Base-by-base conservation (phyloP, 2,113 vertebrate species). In the Pogonocichla stellata region DNA sequence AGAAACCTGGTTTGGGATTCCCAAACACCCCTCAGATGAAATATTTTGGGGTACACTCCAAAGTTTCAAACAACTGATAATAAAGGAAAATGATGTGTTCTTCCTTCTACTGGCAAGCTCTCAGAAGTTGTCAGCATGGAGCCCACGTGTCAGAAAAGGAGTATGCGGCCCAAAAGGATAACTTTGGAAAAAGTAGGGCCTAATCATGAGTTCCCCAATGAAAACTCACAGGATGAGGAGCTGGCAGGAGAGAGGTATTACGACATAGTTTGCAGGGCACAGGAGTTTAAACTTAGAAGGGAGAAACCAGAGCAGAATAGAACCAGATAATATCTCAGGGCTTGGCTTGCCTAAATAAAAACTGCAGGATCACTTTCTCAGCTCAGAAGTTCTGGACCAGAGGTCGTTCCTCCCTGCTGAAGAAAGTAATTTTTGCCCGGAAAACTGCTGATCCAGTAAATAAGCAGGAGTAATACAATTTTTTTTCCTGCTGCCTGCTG, bases 381-480 rank as follows among this genome's bases (percentile, higher is more conserved):
- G 81, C 58, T 34, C 42, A 45, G 56, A 90, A 93, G 33, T 80
- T 93, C 60, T 87, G 65, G 60, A 74, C 71, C 73, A 80, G 43
- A 40, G 22, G 47, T 67, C 8, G 2, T 86, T 85, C 79, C 74
- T 95, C 57, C 57, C 80, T 60, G 54, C 93, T 84, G 90, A 79
- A 92, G 74, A 86, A 90, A 91, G 69, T 93, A 14, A 87, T 90
- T 88, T 96, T 83, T 92, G 15, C 56, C 67, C 40, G 73, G 89
- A 86, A 95, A 95, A 87, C 56, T 25, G 73, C 93, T 90, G 93
- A 92, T 26, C 47, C 78, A 71, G 75, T 74, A 80, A 94, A 75
- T 91, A 79, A 86, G 58, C 36, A 19, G 29, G 8, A 80, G 43
- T 29, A 87, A 95, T 80, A 47, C 3, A 7, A 54, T 86, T 79